Evolutionary conservation across 2,113 vertebrate genomes (phyloP).

Genomic region (Nannospalax galili): DNA sequence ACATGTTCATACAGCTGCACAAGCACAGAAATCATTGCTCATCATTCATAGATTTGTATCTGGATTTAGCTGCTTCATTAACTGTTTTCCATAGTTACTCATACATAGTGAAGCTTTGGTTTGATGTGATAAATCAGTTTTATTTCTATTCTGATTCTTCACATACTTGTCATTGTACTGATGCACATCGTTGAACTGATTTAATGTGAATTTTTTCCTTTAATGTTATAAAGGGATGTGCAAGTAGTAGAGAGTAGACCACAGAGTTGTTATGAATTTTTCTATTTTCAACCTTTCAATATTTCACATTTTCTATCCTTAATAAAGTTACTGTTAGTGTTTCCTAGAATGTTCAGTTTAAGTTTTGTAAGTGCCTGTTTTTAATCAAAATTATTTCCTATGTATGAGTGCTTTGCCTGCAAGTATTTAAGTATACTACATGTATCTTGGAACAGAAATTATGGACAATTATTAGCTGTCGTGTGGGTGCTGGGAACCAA

Average conservation of each 20-base stretch:
- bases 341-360: background rate
- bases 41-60: background rate
- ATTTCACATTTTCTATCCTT: background rate
- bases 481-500: no score
- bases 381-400: no score
- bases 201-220: background rate
- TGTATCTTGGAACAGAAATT: no score
- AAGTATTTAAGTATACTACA: no score
- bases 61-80: conserved; percentile 2
- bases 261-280: conserved; percentile 3
- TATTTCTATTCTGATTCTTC: background rate
- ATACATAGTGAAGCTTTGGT: background rate
- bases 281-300: background rate
- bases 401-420: no score
- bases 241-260: background rate
- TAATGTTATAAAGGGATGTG: background rate
- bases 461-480: no score
- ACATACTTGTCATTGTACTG: background rate
- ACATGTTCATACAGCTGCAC: no score
- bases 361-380: background rate
- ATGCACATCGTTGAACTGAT: background rate
- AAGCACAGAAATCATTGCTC: background rate
- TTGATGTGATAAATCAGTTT: conserved; percentile 27
- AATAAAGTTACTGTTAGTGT: background rate
- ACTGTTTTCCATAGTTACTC: conserved; percentile 41